Conservation (phyloP, 2,888 invertebrate species). For the Dysmachus trigonus region DNA sequence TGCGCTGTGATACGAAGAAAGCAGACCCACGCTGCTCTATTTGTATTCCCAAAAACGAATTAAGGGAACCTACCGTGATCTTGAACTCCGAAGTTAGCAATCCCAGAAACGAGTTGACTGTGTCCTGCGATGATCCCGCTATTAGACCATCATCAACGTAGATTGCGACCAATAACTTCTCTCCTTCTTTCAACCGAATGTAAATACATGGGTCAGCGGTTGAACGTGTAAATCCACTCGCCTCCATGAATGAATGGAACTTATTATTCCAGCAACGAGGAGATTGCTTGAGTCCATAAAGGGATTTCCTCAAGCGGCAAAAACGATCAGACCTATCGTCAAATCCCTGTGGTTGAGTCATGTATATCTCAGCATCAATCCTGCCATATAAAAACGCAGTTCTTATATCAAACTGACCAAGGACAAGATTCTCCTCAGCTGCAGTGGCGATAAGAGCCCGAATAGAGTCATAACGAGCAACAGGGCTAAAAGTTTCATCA, state of each 20-base stretch:
- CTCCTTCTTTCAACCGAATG: not conserved
- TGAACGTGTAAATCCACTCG: not conserved
- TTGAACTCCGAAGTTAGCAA: not conserved
- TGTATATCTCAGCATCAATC: no score
- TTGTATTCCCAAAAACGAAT: no score
- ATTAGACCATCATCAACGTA: slow-evolving; percentile 27
- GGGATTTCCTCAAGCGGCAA: not conserved
- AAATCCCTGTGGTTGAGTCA: no score
- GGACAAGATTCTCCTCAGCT: not conserved
- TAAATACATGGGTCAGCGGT: slow-evolving; percentile 18
- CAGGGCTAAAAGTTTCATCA: not conserved
- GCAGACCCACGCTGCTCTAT: not conserved
- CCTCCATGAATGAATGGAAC: slow-evolving; percentile 1
- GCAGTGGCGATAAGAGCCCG: not conserved
- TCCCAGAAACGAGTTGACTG: slow-evolving; percentile 8
- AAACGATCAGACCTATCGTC: not conserved
- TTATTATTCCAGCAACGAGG: slow-evolving; percentile 11
- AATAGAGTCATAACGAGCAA: not conserved
- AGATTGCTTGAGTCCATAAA: slow-evolving; percentile 24
- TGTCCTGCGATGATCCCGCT: not conserved
- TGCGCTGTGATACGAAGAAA: not conserved
- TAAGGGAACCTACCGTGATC: no score
- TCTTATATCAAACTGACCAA: not conserved
- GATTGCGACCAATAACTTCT: no score
- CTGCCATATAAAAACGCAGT: not conserved